Evolutionary conservation across 2,797 vertebrate species (phyloP), one percentile per base, ranked within the genome.

Genomic region (Lutjanus campechanus): DNA sequence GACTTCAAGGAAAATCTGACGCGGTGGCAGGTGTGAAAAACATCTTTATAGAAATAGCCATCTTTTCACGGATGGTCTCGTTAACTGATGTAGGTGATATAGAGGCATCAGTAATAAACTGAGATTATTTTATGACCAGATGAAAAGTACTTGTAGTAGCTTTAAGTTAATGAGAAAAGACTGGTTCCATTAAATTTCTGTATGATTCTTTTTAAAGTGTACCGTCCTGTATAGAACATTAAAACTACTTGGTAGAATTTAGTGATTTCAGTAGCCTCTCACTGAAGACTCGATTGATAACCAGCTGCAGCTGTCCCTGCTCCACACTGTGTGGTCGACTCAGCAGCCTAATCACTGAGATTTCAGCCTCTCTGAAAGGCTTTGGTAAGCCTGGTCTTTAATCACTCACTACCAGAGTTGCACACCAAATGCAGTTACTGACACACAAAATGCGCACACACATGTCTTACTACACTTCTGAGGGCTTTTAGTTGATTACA

Each of bases 261-360:
- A 44, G 67, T 4, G 6, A 43, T 86, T 90, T 88, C 16, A 16
- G 83, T 84, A 40, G 47, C n/a, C 20, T 66, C 64, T 13, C 50
- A 58, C 54, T 54, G 22, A 76, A 67, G 19, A 19, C 73, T 40
- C 1, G 20, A 89, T 63, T 85, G 84, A 92, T 90, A 90, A 91
- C 87, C 78, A 79, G 75, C 77, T 85, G 83, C 92, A 94, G 91
- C 90, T 94, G 93, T 88, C 69, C 67, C 17, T 40, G 67, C 65
- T 49, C 43, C 79, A 49, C 69, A 8, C 69, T 84, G 91, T 88
- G 82, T 88, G 92, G 86, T 87, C 74, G 22, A 36, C 29, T 36
- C 29, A 36, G 66, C 69, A 63, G 88, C 62, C 61, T 91, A 87
- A 93, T 93, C 86, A 85, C 82, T 67, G 62, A 85, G 79, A 92